Base-by-base conservation (phyloP, 2,888 invertebrate genomes). In the Incurvaria masculella region DNA sequence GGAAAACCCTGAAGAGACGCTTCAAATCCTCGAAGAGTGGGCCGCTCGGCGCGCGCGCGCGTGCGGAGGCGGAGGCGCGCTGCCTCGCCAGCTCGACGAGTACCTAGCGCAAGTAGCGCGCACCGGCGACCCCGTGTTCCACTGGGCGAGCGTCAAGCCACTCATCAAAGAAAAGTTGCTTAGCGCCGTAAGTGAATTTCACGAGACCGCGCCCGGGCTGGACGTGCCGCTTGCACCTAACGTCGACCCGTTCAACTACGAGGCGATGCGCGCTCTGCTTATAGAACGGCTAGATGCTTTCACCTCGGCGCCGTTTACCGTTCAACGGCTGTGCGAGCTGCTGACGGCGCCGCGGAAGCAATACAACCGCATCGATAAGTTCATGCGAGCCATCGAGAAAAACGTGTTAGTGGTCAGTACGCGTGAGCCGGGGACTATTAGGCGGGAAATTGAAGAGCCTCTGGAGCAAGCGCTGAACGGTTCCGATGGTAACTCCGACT, bases 341-440 rank as follows among this genome's bases (percentile, higher is more conserved):
- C 76, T 99, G 2, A 91, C 92, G 3, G 86, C 87, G 56, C 97
- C 98, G 2, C 84, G 89, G 19, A 94, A 93, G 65, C 96, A 98
- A 65, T 99, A 99, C 69, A 93, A 91, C 63, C 84, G 95, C 52
- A 90, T 95, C 52, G 98, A 97, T 66, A 98, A 98, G 69, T 98
- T 91, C 66, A 91, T 99, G 89, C 81, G 97, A 50, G 98, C 97
- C 0, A 81, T 99, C 51, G 98, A 98, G 68, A 98, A 98, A 70
- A 94, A 93, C 61, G 91, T 94, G 57, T 72, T 94, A 58, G 94
- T 94, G 50, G 94, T 94, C 10, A 87, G 87, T 63, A 87, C 88
- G 26, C 82, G 81, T 56, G 88, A 85, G 61, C 88, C 88, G 2
- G 87, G 87, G 14, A 65, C 71, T 17, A 84, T 79, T 56, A 80